Conservation (phyloP, 2,113 vertebrate genomes). For the Elachura formosa region DNA sequence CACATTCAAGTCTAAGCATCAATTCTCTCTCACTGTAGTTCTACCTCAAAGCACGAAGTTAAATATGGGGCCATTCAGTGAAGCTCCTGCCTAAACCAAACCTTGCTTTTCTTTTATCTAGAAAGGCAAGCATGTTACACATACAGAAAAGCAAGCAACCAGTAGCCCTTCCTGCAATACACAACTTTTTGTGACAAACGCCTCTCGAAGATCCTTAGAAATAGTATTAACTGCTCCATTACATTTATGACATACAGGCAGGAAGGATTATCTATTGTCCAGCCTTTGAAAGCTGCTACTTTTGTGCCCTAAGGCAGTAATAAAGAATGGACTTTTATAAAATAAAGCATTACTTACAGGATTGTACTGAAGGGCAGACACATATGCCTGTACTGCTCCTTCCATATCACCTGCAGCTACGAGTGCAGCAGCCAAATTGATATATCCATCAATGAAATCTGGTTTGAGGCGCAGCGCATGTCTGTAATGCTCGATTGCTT, state of each 20-base stretch:
- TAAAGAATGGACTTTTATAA: neutral
- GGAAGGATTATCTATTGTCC: neutral
- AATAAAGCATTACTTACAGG: slow-evolving; percentile 79
- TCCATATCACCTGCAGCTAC: slow-evolving; percentile 99
- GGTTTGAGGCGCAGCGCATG: slow-evolving; percentile 95
- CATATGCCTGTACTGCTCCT: slow-evolving; percentile 97
- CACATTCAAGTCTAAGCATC: neutral
- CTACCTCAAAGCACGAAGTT: neutral
- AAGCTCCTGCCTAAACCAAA: neutral
- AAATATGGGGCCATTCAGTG: neutral
- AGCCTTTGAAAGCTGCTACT: neutral
- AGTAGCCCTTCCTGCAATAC: neutral
- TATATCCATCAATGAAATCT: slow-evolving; percentile 98
- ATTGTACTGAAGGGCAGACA: slow-evolving; percentile 98
- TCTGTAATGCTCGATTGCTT: slow-evolving; percentile 97
- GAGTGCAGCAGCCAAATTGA: slow-evolving; percentile 95
- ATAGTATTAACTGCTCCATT: neutral
- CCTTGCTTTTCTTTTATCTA: neutral
- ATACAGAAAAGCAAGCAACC: neutral
- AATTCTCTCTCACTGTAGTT: neutral
- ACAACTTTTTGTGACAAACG: neutral
- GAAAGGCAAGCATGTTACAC: neutral
- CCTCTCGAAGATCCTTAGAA: neutral
- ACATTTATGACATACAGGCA: neutral
- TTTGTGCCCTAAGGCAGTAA: neutral